Evolutionary conservation across 2,797 vertebrate genomes (phyloP), one percentile per base, ranked within the genome.

Genomic region (Zenarchopterus dispar): DNA sequence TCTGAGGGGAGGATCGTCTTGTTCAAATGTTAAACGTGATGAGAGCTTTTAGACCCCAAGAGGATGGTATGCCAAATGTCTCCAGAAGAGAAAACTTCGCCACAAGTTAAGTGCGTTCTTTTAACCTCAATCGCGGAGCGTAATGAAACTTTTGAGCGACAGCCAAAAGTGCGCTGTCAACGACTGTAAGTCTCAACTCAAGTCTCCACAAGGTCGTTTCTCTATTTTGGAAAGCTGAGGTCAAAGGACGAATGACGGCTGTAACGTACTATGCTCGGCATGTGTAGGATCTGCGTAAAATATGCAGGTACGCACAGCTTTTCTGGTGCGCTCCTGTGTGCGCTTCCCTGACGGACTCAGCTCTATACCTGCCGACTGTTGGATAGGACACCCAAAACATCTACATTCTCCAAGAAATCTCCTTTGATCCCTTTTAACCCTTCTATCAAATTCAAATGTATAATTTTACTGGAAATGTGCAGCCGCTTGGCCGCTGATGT

Each of bases 201-300:
- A 62, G 73, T 62, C 80, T 46, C 39, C 56, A 43, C 82, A 81
- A 85, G 76, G 80, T 80, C 75, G 60, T 55, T 19, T 45, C 70
- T 79, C 87, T 90, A 90, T 90, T 91, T 87, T 88, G 36, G 72
- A 86, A 1, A 70, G 77, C 66, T 17, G 33, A 52, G 90, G 88
- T 89, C 88, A 91, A 80, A 90, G 84, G 81, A 77, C 80, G 77
- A 82, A 68, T 68, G 65, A 9, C 65, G 73, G 76, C 65, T 67
- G 77, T 85, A 74, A 78, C 57, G 41, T 0, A 62, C 58, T 79
- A 77, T 75, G 49, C 68, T 2, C 18, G 44, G 65, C 55, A 18
- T 21, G 49, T 18, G 9, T 5, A 19, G 26, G 48, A 68, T 59
- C 39, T 5, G 15, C 46, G 41, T 44, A 0, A 23, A 67, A 67